Evolutionary conservation across 37 sponge, comb jelly and placozoan genomes (phyloP), one percentile per base, ranked within the genome.

Genomic region (Sycon ciliatum): DNA sequence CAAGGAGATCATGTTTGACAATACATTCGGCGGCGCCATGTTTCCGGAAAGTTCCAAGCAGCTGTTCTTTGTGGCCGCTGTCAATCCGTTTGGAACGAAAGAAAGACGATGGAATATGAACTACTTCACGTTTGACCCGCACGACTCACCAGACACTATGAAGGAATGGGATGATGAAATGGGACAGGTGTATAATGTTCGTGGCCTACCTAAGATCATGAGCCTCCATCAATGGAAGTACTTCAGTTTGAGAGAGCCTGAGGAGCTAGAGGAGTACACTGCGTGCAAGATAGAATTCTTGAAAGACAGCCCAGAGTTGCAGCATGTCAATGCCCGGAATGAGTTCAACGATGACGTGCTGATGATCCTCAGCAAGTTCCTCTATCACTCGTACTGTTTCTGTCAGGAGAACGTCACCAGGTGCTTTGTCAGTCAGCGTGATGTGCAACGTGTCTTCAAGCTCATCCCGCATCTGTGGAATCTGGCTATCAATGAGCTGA

Each of bases 21-120:
- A 28, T 30, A 18, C 63, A 7, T 22, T 60, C 24, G 26, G 32
- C 7, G 63, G 63, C 7, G 22, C 7, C 24, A 28, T 30, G 7
- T 24, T 60, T 22, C 63, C 63, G 7, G 63, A 60, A 7, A 60
- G 16, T 28, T 60, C n/a, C n/a, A n/a, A n/a, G n/a, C n/a, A n/a
- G n/a, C n/a, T 60, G 63, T 60, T 60, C 26, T 23, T 60, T 18
- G 63, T 60, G 11, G 27, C 63, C 9, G 63, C 63, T 24, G 16
- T 60, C 63, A 60, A 60, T 60, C 63, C 63, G n/a, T n/a, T n/a
- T n/a, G n/a, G n/a, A n/a, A n/a, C n/a, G n/a, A n/a, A n/a, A n/a
- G n/a, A n/a, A n/a, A n/a, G n/a, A n/a, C n/a, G n/a, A n/a, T n/a
- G n/a, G n/a, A n/a, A n/a, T n/a, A n/a, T n/a, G n/a, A n/a, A n/a